Base-by-base conservation (phyloP, 2,888 invertebrate genomes). In the Merodon equestris region DNA sequence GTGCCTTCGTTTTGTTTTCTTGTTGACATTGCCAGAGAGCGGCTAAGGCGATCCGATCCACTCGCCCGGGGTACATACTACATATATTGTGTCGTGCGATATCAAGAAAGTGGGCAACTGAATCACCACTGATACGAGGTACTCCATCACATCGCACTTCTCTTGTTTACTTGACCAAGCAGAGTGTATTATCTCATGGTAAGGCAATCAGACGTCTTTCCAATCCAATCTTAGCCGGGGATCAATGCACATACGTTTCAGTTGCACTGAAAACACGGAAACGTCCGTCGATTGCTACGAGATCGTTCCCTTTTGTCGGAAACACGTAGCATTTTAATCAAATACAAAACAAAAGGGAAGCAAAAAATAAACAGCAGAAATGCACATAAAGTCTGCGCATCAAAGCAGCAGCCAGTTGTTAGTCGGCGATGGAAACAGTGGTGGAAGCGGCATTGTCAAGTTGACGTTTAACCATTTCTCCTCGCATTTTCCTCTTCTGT, bases 291-390 rank as follows among this genome's bases (percentile, higher is more conserved):
- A 14, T 13, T 47, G 63, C 42, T 70, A 64, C 64, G 58, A 58
- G 70, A 75, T 67, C 66, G 61, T 61, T 56, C 57, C 38, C 51
- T 71, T 70, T 75, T 75, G 61, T 76, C 47, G 42, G 42, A 14
- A 72, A 50, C 34, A 38, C 40, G 3, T 19, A 38, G 36, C 36
- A 36, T 10, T 9, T 36, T n/a, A n/a, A n/a, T n/a, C n/a, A n/a
- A n/a, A 27, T 4, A 27, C 27, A 27, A 27, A 4, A 7, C 7
- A 48, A 50, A 50, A 19, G 36, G 7, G 47, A 42, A 36, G 48
- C 53, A n/a, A n/a, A n/a, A n/a, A n/a, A n/a, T n/a, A n/a, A n/a
- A n/a, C n/a, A n/a, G n/a, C n/a, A 54, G 27, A 40, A 56, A 74
- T 50, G 67, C n/a, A 36, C 53, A 40, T 68, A 75, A 75, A 53